A percentile compares a stretch with the other conserved stretches of the same genome.
These are phyloP conservation scores for Myotis davidii DNA, from an alignment of 2,113 vertebrate genomes.

Conservation along the genomic window DNA sequence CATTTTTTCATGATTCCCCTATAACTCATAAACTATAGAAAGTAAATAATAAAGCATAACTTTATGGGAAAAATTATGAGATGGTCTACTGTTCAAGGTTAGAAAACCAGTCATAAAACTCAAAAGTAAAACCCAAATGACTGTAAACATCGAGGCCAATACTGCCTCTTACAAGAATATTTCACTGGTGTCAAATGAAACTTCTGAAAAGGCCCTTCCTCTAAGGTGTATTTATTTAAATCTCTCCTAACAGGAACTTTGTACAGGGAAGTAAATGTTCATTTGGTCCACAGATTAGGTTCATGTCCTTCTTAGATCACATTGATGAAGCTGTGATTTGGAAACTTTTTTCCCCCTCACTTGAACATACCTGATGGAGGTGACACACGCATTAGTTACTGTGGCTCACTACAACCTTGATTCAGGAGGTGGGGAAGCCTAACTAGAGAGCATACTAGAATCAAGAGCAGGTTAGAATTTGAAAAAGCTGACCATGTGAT, in stretches of 20 bases:
- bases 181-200: constrained; percentile 25
- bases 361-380: neutral
- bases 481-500: neutral
- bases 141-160: constrained; percentile 9
- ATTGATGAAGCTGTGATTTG: constrained; percentile 33
- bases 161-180: constrained; percentile 1
- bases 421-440: neutral
- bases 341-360: neutral
- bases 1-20: constrained; percentile 30
- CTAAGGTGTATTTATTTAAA: constrained; percentile 57
- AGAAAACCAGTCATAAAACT: constrained; percentile 42
- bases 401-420: neutral
- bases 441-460: neutral
- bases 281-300: neutral
- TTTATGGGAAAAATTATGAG: constrained; percentile 48
- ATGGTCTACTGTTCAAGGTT: constrained; percentile 17
- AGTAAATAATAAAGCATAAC: constrained; percentile 50
- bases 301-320: neutral
- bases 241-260: constrained; percentile 52
- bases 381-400: neutral
- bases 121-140: constrained; percentile 55
- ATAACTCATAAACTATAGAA: constrained; percentile 30
- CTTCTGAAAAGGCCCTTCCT: constrained; percentile 25
- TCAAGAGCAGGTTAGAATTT: neutral
- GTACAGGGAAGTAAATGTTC: constrained; percentile 47